Evolutionary conservation across 2,113 vertebrate genomes (phyloP).

Genomic region (Rutilus rutilus): DNA sequence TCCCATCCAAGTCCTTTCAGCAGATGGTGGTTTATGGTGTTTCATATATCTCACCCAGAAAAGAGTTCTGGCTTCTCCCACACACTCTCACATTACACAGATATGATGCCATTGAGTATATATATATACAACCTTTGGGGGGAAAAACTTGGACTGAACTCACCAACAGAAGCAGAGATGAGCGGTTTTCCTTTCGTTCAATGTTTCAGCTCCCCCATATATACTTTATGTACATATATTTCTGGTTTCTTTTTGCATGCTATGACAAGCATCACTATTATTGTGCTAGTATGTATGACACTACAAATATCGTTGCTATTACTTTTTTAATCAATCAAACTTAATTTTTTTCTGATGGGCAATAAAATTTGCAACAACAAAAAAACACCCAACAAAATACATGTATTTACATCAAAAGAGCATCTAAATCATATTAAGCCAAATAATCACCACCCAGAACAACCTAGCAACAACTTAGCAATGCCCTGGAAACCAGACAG

Average conservation of each 20-base stretch:
- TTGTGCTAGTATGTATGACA: not conserved
- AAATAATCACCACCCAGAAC: too few species aligned
- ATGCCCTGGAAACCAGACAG: too few species aligned
- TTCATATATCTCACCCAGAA: conserved; percentile 22
- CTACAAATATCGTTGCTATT: not conserved
- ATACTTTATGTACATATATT: not conserved
- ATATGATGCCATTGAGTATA: not conserved
- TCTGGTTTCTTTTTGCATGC: not conserved
- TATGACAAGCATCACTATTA: not conserved
- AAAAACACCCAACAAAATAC: not conserved
- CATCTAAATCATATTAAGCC: too few species aligned
- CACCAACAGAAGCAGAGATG: not conserved
- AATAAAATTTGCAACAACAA: not conserved
- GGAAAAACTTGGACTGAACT: not conserved
- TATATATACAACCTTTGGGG: not conserved
- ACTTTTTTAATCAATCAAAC: not conserved
- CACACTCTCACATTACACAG: conserved; percentile 5
- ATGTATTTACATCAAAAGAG: not conserved
- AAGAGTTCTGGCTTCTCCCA: conserved; percentile 18
- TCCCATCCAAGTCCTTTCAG: conserved; percentile 20
- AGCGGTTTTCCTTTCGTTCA: not conserved
- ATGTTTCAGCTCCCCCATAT: not conserved
- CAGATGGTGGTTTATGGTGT: conserved; percentile 36
- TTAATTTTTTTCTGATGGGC: not conserved
- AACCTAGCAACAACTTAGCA: too few species aligned